Evolutionary conservation across 2,113 vertebrate genomes (phyloP).

Genomic region (Lethenteron camtschaticum): DNA sequence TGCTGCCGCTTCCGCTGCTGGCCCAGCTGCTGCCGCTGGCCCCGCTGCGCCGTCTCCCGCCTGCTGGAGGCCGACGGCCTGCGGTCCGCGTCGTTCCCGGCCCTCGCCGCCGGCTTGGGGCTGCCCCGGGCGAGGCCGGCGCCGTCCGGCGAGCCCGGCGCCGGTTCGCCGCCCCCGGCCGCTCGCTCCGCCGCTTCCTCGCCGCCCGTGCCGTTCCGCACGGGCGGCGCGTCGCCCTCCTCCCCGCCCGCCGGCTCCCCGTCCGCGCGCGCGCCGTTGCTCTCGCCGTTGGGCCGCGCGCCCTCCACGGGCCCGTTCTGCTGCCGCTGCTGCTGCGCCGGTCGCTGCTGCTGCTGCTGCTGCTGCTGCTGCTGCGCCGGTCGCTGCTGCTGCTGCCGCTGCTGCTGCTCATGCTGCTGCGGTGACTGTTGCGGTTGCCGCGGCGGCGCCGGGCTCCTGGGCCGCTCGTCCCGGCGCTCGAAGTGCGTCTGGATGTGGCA

Average conservation of each 20-base stretch:
- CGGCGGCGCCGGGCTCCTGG: conserved; percentile 15
- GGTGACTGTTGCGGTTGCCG: conserved; percentile 13
- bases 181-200: conserved; percentile 33
- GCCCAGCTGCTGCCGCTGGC: too few species aligned
- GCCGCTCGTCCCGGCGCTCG: conserved; percentile 49
- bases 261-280: background rate
- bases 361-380: conserved; percentile 10
- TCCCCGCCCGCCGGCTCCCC: background rate
- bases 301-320: conserved; percentile 18
- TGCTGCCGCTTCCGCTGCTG: conserved; percentile 24
- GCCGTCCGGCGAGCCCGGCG: conserved; percentile 18
- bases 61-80: background rate
- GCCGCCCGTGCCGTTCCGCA: conserved; percentile 38
- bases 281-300: background rate
- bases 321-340: conserved; percentile 19
- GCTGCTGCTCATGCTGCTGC: conserved; percentile 6
- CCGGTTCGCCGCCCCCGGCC: conserved; percentile 20
- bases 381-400: conserved; percentile 23
- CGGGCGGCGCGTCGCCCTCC: conserved; percentile 46
- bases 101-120: too few species aligned
- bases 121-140: too few species aligned
- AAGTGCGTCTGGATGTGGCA: conserved; percentile 98
- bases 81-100: too few species aligned
- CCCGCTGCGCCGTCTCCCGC: background rate
- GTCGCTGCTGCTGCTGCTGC: conserved; percentile 22